Base-by-base conservation (phyloP, 2,113 vertebrate genomes). In the Prietella phreatophila region DNA sequence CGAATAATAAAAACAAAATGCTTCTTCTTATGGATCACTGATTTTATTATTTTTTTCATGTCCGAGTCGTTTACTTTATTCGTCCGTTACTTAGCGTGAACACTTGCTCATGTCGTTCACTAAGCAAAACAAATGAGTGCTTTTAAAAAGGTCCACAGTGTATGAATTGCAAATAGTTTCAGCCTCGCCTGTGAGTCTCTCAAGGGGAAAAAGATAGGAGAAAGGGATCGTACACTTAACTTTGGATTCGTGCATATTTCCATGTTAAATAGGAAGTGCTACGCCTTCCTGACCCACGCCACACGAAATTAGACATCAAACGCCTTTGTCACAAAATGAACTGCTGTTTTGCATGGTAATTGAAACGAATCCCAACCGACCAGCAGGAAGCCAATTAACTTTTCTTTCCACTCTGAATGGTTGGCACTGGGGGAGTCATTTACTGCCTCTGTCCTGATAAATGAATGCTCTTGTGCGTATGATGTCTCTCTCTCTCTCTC, bases 341-440 rank as follows among this genome's bases (percentile, higher is more conserved):
- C 92, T 91, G 92, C 92, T 94, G 89, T 91, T 94, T 93, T 93
- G 91, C 91, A 94, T 93, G 93, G 91, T 94, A 92, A 94, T 94
- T 92, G 93, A 92, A 94, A 93, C 86, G 81, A 92, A 92, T 95
- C 94, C 92, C 93, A 90, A 91, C 85, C 94, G 94, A 93, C 94
- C 94, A 93, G 90, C 91, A 94, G 91, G 92, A 91, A 92, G 89
- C 90, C 93, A 94, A 95, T 95, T 95, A 95, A 91, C 92, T 93
- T 91, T 92, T 87, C 84, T 86, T 86, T 89, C 86, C 89, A 88
- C 89, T 91, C 86, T 88, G 89, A 91, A 91, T 89, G 87, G 86
- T 36, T 86, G 85, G 90, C 92, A 92, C 91, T 84, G 65, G 89
- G 90, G 92, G 87, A 93, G 89, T 87, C 83, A 89, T 93, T 93